Conservation (phyloP, 2,888 invertebrate genomes). For the Peribatodes rhomboidaria region DNA sequence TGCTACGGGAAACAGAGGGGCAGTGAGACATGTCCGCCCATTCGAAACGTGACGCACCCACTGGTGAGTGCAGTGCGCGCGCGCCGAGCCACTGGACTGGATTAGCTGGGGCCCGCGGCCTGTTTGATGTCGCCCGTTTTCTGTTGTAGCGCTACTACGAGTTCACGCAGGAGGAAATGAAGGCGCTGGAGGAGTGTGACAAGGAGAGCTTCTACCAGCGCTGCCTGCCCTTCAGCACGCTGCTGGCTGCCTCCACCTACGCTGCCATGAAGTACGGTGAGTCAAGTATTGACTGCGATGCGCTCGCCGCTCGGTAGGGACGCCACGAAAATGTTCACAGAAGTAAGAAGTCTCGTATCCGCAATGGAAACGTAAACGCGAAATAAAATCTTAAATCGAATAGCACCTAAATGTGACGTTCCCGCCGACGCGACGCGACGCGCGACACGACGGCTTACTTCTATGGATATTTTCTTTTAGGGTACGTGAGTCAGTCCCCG, state of each 20-base stretch:
- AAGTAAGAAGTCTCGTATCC: conserved; percentile 64
- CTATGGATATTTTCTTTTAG: conserved; percentile 85
- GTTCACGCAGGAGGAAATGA: conserved; percentile 90
- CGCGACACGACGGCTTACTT: conserved; percentile 66
- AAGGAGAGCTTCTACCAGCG: conserved; percentile 92
- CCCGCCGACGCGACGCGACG: conserved; percentile 54
- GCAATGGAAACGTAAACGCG: background rate
- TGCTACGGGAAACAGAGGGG: conserved; percentile 57
- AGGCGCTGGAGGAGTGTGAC: conserved; percentile 91
- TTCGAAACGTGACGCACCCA: conserved; percentile 74
- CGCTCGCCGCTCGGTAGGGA: conserved; percentile 50
- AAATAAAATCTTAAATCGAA: background rate
- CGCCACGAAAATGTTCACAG: conserved; percentile 74
- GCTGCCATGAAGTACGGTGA: conserved; percentile 89
- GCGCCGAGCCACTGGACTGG: no score
- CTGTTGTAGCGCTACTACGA: conserved; percentile 84
- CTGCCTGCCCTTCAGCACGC: conserved; percentile 89
- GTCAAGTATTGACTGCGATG: conserved; percentile 37
- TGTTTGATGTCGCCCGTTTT: background rate
- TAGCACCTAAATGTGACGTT: conserved; percentile 55
- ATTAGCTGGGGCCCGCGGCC: background rate
- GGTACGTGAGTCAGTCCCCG: conserved; percentile 82
- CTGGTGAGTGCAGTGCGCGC: conserved; percentile 59
- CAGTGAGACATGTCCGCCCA: conserved; percentile 59
- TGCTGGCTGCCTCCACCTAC: conserved; percentile 88